A percentile compares a stretch with the other conserved stretches of the same genome.
phyloP scores from a whole-genome alignment of 2,797 vertebrate species.

The Fratercula arctica region DNA sequence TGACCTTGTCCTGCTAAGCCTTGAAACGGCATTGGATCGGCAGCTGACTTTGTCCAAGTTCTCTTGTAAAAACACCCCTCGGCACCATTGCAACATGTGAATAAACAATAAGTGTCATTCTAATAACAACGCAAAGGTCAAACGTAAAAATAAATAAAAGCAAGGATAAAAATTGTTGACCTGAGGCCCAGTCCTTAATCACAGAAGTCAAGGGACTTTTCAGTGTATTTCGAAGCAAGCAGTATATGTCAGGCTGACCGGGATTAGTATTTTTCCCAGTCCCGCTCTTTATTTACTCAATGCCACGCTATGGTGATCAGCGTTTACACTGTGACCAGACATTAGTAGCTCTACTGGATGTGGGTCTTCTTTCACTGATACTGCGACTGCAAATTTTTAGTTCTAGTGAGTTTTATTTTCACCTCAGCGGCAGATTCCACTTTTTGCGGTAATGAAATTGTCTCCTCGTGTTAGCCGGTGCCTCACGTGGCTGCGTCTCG shows the following conservation, averaged over 20 bases:
- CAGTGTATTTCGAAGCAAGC: neutral
- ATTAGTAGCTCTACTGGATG: neutral
- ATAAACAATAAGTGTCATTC: conserved; percentile 33
- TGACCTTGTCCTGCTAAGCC: neutral
- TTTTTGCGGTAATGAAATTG: neutral
- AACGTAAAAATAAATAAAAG: conserved; percentile 52
- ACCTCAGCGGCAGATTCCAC: neutral
- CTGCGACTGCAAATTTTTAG: neutral
- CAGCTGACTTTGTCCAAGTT: conserved; percentile 26
- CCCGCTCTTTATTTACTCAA: fast-evolving
- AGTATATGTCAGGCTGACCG: neutral
- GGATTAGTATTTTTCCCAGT: neutral
- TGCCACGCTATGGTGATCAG: neutral
- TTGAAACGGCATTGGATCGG: conserved; percentile 1
- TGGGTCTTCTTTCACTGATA: neutral
- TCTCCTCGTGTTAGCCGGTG: fast-evolving
- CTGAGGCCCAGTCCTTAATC: neutral
- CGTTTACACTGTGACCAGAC: neutral
- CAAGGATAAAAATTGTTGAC: conserved; percentile 23
- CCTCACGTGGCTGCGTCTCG: neutral
- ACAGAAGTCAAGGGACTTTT: neutral
- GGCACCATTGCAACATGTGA: neutral
- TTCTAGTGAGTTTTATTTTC: neutral
- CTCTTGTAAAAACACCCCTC: conserved; percentile 39
- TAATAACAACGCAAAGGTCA: neutral